Evolutionary conservation across 2,888 invertebrate species (phyloP).

Genomic region (Coremacera marginata): DNA sequence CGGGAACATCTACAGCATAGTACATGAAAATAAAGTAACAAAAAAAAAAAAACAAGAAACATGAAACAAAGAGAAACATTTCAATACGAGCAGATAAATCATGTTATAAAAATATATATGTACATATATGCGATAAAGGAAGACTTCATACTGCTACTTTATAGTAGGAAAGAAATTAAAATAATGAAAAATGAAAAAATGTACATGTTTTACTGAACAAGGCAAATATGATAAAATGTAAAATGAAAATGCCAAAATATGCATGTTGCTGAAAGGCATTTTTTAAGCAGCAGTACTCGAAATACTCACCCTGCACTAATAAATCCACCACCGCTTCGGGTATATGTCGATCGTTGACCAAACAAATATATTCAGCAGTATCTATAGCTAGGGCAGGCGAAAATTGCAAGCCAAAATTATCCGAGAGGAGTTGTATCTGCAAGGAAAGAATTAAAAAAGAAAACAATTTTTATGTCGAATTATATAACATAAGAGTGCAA

Average conservation of each 20-base stretch:
- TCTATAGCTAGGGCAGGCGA: slow-evolving; percentile 75
- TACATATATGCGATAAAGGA: background rate
- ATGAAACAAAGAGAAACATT: slow-evolving; percentile 29
- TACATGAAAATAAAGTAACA: background rate
- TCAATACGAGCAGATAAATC: slow-evolving; percentile 41
- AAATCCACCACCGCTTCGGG: slow-evolving; percentile 77
- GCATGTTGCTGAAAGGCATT: background rate
- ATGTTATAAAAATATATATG: slow-evolving; percentile 13
- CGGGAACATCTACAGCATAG: slow-evolving; percentile 74
- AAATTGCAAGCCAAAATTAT: slow-evolving; percentile 75
- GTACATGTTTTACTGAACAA: background rate
- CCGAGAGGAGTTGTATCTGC: slow-evolving; percentile 73
- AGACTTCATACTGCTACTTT: no score
- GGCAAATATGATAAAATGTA: no score
- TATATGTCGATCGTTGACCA: slow-evolving; percentile 77
- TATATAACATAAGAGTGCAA: no score
- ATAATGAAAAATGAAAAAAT: background rate
- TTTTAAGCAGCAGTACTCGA: background rate
- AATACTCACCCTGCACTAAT: slow-evolving; percentile 76
- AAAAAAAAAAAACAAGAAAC: slow-evolving; percentile 20
- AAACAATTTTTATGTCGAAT: no score
- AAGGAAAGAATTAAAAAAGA: slow-evolving; percentile 34
- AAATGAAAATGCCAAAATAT: background rate
- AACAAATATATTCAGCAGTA: slow-evolving; percentile 77
- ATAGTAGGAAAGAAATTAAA: background rate